Evolutionary conservation across 2,113 vertebrate species (phyloP).

Genomic region (Nansenia antarctica): DNA sequence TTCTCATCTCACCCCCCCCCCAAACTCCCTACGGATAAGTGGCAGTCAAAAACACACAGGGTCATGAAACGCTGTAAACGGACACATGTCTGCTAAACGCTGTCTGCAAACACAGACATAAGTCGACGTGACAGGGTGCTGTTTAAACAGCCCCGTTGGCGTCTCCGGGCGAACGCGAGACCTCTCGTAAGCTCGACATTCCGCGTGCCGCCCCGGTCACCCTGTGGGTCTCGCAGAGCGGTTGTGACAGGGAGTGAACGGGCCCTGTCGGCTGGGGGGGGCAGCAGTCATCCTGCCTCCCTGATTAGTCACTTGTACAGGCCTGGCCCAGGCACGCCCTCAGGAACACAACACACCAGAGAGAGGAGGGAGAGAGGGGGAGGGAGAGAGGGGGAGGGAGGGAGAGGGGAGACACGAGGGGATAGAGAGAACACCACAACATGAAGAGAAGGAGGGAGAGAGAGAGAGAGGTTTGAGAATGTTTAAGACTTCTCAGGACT

Average conservation of each 20-base stretch:
- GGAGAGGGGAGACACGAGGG: neutral
- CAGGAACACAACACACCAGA: neutral
- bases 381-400: neutral
- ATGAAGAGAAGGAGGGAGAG: neutral
- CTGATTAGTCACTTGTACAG: constrained; percentile 37
- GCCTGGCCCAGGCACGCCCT: neutral
- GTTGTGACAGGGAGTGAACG: constrained; percentile 20
- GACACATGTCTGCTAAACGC: neutral
- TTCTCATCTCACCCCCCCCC: too few relatives aligned
- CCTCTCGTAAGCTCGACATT: constrained; percentile 10
- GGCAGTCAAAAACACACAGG: neutral
- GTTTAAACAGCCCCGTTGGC: constrained; percentile 12
- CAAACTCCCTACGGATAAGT: too few relatives aligned
- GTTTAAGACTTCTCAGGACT: too few relatives aligned
- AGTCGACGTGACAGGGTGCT: neutral
- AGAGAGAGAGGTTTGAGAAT: neutral
- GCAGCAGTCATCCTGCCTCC: neutral
- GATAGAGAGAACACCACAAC: neutral
- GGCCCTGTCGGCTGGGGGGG: neutral
- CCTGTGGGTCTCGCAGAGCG: neutral
- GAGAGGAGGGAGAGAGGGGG: neutral
- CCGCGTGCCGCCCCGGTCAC: too few relatives aligned
- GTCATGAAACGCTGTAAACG: neutral
- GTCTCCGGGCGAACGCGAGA: constrained; percentile 2
- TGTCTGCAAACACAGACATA: neutral